Evolutionary conservation across 37 sponge, comb jelly and placozoan species (phyloP).

Genomic region (Agelas oroides): DNA sequence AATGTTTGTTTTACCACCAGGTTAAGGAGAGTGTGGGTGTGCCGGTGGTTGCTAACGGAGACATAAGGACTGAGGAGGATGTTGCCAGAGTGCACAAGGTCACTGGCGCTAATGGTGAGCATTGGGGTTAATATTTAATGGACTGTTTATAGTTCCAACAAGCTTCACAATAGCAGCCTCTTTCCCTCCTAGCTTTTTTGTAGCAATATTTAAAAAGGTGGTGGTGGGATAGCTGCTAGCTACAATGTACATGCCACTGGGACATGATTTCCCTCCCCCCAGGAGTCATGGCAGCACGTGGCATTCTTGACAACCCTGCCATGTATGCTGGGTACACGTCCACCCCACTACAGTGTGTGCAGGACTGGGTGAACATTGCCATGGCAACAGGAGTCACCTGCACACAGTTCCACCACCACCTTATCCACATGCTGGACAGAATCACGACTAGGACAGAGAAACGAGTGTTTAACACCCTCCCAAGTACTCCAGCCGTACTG

Average conservation of each 20-base stretch:
- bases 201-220: too few species aligned
- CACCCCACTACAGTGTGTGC: conserved; percentile 82
- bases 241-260: too few species aligned
- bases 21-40: conserved; percentile 81
- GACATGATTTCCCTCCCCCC: too few species aligned
- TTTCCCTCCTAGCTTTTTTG: too few species aligned
- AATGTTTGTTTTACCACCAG: conserved; percentile 17
- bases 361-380: conserved; percentile 87
- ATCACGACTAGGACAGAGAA: conserved; percentile 68
- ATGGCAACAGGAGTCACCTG: conserved; percentile 74
- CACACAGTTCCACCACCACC: conserved; percentile 88
- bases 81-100: conserved; percentile 25
- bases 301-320: conserved; percentile 91
- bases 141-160: too few species aligned
- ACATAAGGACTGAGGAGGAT: conserved; percentile 63
- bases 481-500: conserved; percentile 83
- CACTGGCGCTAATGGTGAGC: conserved; percentile 78
- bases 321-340: conserved; percentile 75
- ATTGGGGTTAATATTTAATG: too few species aligned
- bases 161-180: too few species aligned
- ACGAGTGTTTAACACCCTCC: conserved; percentile 77
- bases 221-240: too few species aligned
- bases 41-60: conserved; percentile 95
- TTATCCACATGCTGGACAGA: conserved; percentile 90
- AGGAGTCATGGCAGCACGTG: conserved; percentile 94